These are phyloP conservation scores for Perodicticus potto DNA, from an alignment of 2,797 vertebrate species.

Conservation along the genomic window DNA sequence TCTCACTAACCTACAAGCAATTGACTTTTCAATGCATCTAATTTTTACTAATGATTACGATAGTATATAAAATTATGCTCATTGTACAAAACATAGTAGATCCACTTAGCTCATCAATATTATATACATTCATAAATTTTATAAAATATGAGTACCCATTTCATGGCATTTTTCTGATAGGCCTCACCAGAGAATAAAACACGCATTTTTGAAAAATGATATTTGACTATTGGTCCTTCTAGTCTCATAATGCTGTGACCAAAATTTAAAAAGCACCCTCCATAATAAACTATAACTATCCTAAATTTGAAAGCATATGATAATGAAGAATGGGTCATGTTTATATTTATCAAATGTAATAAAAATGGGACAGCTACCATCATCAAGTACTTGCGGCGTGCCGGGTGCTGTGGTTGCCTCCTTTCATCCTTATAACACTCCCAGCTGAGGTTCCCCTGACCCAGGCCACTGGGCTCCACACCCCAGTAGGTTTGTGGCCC, in stretches of 20 bases:
- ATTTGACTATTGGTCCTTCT: conserved; percentile 72
- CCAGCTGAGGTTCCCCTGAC: too few relatives aligned
- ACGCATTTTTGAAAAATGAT: conserved; percentile 83
- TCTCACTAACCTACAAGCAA: conserved; percentile 82
- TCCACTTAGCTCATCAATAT: conserved; percentile 36
- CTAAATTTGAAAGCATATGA: conserved; percentile 1
- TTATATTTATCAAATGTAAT: conserved; percentile 33
- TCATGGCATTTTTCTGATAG: conserved; percentile 79
- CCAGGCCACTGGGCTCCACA: too few relatives aligned
- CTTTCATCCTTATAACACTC: not conserved
- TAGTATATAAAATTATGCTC: conserved; percentile 81
- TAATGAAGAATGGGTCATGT: not conserved
- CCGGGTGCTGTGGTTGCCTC: not conserved
- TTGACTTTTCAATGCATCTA: conserved; percentile 84
- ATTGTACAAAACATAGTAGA: conserved; percentile 70
- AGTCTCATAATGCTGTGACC: conserved; percentile 80
- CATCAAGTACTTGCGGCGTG: not conserved
- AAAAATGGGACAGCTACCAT: not conserved
- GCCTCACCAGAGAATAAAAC: conserved; percentile 81
- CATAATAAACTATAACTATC: conserved; percentile 13
- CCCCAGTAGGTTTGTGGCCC: too few relatives aligned
- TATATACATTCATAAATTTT: conserved; percentile 69
- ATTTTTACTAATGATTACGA: conserved; percentile 83
- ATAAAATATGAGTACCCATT: conserved; percentile 75
- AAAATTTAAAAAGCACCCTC: not conserved